These are phyloP conservation scores for Hippopotamus amphibius DNA, from an alignment of 2,113 vertebrate genomes.

Conservation along the genomic window DNA sequence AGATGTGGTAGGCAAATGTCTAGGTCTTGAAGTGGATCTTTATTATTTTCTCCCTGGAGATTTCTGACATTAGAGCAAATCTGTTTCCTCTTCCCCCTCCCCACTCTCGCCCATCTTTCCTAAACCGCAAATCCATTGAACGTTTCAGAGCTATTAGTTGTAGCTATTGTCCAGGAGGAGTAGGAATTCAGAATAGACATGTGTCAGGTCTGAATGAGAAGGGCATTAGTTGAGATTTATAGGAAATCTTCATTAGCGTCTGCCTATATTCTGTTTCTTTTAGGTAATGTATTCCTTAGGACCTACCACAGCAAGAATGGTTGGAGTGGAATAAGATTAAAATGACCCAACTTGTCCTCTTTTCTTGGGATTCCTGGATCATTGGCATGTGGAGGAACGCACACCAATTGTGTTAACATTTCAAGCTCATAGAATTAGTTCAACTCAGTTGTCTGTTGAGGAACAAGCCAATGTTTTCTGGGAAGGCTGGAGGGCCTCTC, in stretches of 20 bases:
- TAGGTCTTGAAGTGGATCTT: background rate
- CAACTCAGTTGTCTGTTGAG: background rate
- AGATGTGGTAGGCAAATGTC: background rate
- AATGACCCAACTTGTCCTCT: background rate
- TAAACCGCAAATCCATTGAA: constrained; percentile 28
- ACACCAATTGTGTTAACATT: background rate
- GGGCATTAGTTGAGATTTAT: constrained; percentile 38
- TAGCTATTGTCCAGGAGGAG: background rate
- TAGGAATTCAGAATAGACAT: background rate
- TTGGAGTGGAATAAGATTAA: background rate
- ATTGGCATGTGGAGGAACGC: background rate
- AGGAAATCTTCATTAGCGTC: background rate
- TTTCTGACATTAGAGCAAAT: background rate
- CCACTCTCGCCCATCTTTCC: background rate
- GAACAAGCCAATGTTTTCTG: background rate
- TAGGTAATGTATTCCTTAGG: background rate
- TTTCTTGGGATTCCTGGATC: background rate
- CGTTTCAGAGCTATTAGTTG: constrained; percentile 45
- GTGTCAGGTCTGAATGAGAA: background rate
- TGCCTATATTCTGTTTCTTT: constrained; percentile 36
- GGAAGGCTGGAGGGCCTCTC: constrained; percentile 43
- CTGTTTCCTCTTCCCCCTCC: background rate
- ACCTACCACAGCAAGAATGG: background rate
- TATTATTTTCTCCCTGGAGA: background rate
- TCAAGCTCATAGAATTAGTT: background rate